Evolutionary conservation across 2,888 invertebrate species (phyloP).

Genomic region (Brenthis ino): DNA sequence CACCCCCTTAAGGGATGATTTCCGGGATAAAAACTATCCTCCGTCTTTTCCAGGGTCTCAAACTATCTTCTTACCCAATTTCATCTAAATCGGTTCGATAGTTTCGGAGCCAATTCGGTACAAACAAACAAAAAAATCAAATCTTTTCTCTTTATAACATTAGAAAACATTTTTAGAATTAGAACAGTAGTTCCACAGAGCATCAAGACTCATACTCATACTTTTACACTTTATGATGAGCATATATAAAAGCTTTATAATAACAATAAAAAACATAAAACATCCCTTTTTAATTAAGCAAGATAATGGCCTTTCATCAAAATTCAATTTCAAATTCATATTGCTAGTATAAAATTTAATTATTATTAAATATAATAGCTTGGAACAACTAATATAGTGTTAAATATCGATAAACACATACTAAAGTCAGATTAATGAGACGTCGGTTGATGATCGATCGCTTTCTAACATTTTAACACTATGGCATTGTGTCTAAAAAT

Average conservation of each 20-base stretch:
- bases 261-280: neutral
- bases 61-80: no score
- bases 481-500: constrained; percentile 33
- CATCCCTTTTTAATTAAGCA: neutral
- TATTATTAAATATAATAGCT: constrained; percentile 4
- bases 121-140: no score
- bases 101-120: no score
- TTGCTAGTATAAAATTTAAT: neutral
- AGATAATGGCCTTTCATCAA: neutral
- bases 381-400: constrained; percentile 14
- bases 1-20: no score
- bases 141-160: no score
- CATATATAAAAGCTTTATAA: neutral
- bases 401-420: constrained; percentile 40
- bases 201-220: no score
- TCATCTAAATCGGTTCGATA: no score
- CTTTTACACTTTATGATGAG: neutral
- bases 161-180: no score
- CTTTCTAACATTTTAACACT: constrained; percentile 8
- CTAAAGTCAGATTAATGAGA: constrained; percentile 48
- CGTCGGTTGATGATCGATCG: constrained; percentile 47
- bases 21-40: no score
- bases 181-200: no score
- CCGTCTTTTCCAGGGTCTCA: no score
- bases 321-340: neutral